A percentile compares a stretch with the other conserved stretches of the same genome.
Evolutionary conservation across 2,888 invertebrate genomes (phyloP).

Genomic region (Meganola albula): DNA sequence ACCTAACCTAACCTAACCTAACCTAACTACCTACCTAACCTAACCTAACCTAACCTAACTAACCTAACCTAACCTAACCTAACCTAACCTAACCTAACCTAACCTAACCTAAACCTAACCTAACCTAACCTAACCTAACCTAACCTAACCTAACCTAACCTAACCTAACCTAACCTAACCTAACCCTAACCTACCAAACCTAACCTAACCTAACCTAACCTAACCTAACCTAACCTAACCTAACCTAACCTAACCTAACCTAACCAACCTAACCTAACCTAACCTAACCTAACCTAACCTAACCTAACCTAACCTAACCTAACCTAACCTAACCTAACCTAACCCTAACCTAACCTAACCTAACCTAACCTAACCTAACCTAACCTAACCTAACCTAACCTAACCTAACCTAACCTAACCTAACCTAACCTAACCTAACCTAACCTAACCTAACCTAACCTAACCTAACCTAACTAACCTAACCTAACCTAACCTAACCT

Average conservation of each 20-base stretch:
- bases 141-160: conserved; percentile 21
- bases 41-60: conserved; percentile 15
- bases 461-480: conserved; percentile 10
- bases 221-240: conserved; percentile 12
- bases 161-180: conserved; percentile 19
- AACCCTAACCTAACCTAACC: no score
- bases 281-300: conserved; percentile 14
- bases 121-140: conserved; percentile 19
- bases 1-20: background rate
- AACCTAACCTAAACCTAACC: no score
- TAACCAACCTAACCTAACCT: no score
- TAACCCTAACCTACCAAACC: no score
- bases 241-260: conserved; percentile 8
- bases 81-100: conserved; percentile 16
- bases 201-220: conserved; percentile 11
- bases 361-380: conserved; percentile 11
- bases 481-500: conserved; percentile 6
- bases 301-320: conserved; percentile 16
- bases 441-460: conserved; percentile 13
- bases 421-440: conserved; percentile 15
- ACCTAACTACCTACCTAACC: conserved; percentile 12
- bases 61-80: conserved; percentile 16
- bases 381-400: conserved; percentile 12
- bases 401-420: conserved; percentile 14
- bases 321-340: conserved; percentile 16